Evolutionary conservation across 2,797 vertebrate species (phyloP).

Genomic region (Lophotriccus pileatus): DNA sequence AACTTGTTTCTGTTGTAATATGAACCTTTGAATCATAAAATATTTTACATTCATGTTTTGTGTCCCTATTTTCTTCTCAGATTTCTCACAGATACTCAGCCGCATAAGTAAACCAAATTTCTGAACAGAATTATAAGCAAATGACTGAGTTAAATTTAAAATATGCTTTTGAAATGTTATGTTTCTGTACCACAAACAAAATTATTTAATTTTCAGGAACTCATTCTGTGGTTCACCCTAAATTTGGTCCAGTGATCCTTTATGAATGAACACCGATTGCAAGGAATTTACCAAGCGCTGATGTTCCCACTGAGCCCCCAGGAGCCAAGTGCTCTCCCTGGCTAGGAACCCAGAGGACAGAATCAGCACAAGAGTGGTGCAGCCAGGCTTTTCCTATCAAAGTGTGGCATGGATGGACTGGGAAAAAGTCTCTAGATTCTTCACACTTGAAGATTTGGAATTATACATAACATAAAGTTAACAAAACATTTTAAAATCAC

Average conservation of each 20-base stretch:
- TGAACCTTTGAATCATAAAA: background rate
- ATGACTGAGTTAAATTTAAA: background rate
- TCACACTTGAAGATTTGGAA: background rate
- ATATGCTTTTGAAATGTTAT: background rate
- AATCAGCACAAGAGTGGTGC: background rate
- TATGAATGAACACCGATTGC: background rate
- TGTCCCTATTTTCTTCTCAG: background rate
- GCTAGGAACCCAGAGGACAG: background rate
- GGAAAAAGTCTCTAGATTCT: background rate
- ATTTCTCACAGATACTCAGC: conserved; percentile 3
- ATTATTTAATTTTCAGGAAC: background rate
- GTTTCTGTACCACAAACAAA: background rate
- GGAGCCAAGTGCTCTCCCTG: accelerated
- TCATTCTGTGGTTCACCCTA: background rate
- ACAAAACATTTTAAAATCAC: background rate
- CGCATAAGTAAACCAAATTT: conserved; percentile 25
- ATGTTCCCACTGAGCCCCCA: background rate
- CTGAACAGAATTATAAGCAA: background rate
- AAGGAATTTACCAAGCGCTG: background rate
- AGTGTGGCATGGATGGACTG: accelerated
- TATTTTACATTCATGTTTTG: background rate
- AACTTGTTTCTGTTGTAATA: background rate
- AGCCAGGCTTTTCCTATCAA: background rate
- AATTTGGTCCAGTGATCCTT: background rate
- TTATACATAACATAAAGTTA: accelerated